Base-by-base conservation (phyloP, 1,140 invertebrate genomes). In the Drosophila kurseongensis region DNA sequence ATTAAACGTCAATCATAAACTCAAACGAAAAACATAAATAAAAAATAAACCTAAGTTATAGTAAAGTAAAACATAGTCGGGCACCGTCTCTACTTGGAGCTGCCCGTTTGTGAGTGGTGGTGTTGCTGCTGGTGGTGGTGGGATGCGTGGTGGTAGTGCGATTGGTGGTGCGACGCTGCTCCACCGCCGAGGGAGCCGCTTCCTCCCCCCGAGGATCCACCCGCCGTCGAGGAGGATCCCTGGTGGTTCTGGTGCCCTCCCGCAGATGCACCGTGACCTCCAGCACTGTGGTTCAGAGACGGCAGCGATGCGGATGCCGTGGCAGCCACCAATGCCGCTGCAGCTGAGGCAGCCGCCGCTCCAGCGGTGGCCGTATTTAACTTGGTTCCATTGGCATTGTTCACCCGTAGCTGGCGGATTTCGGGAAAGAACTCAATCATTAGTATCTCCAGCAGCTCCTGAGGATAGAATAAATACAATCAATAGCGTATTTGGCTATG, bases 401-500 rank as follows among this genome's bases (percentile, higher is more conserved):
- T 81, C 18, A 91, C 73, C 59, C 91, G 90, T 4, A 92, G 72
- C 67, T 92, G 91, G 0, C 90, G 79, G 61, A 96, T 93, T 93
- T 97, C 96, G 44, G 96, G 96, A 93, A 96, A 96, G 79, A 96
- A 94, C 92, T 96, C 95, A 75, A 95, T 93, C 80, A 96, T 94
- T 16, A 96, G 92, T 44, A 96, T 93, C 93, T 96, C 96, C 72
- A 96, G 94, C 42, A 96, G 93, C 92, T 96, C 96, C 96, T 96
- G 92, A 13, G 94, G 57, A 51, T 47, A 16, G 41, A 38, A 38
- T 23, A 23, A 23, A 23, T 23, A 23, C 23, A 23, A 23, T 23
- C 4, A 23, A 23, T 23, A 18, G 18, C 18, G 18, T 18, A 18
- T 18, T 18, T 18, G 18, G 18, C 2, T n/a, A n/a, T n/a, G n/a